A percentile compares a stretch with the other conserved stretches of the same genome.
phyloP scores from a whole-genome alignment of 2,888 invertebrate genomes.

The Lathronympha strigana region DNA sequence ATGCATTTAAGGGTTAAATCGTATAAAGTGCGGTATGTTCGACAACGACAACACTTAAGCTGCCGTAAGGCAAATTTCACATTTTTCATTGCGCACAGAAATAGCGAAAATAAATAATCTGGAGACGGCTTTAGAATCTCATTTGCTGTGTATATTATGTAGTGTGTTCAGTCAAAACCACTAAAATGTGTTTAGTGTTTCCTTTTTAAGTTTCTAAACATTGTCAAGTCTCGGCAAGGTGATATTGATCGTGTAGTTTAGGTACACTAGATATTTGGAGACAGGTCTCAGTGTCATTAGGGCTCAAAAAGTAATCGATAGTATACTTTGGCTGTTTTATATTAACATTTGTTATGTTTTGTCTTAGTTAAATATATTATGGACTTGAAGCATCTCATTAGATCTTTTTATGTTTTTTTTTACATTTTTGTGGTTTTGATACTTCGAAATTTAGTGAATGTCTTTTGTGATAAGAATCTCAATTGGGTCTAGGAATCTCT shows the following conservation, averaged over 20 bases:
- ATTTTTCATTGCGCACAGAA: too few species aligned
- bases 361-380: neutral
- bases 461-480: constrained; percentile 25
- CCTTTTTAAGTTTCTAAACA: too few species aligned
- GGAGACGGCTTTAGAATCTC: too few species aligned
- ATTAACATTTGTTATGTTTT: neutral
- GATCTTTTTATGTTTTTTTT: neutral
- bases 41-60: too few species aligned
- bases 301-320: constrained; percentile 1
- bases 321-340: neutral
- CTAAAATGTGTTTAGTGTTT: too few species aligned
- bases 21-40: too few species aligned
- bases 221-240: neutral
- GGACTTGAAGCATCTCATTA: constrained; percentile 5
- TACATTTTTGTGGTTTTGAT: neutral
- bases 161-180: too few species aligned
- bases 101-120: too few species aligned
- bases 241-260: neutral
- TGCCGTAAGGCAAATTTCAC: too few species aligned
- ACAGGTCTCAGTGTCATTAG: neutral
- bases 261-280: neutral
- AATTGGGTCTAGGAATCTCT: too few species aligned
- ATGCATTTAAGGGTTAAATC: too few species aligned
- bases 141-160: too few species aligned
- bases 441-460: neutral